Conservation (phyloP, 2,888 invertebrate genomes). For the Bruchidius siliquastri region DNA sequence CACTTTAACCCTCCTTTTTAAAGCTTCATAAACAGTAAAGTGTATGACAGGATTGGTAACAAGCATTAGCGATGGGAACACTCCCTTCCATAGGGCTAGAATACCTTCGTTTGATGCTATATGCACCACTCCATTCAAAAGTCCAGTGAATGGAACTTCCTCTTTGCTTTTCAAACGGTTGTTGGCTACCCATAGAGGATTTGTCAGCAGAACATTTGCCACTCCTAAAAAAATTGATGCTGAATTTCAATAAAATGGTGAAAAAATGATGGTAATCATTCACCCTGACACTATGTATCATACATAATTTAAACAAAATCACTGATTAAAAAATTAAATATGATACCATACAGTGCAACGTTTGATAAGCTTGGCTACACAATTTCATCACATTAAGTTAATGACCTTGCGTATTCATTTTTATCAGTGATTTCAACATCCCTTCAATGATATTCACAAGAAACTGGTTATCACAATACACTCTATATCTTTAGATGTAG, state of each 20-base stretch:
- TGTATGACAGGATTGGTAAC: constrained; percentile 88
- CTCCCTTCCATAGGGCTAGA: constrained; percentile 76
- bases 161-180: constrained; percentile 69
- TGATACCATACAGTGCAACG: neutral
- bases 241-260: constrained; percentile 28
- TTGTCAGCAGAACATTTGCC: constrained; percentile 79
- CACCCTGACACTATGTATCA: too few species aligned
- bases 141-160: constrained; percentile 45
- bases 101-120: constrained; percentile 72
- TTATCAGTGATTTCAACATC: too few species aligned
- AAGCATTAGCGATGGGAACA: constrained; percentile 76
- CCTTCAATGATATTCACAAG: too few species aligned
- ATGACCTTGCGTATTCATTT: neutral
- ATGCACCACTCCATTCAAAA: constrained; percentile 64
- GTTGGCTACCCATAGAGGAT: constrained; percentile 90
- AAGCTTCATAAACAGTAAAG: constrained; percentile 85
- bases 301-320: neutral
- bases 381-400: neutral
- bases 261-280: too few species aligned
- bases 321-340: neutral
- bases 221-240: constrained; percentile 70
- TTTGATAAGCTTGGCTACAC: neutral
- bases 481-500: too few species aligned
- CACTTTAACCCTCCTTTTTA: constrained; percentile 66
- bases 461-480: too few species aligned